Evolutionary conservation across 2,888 invertebrate species (phyloP), one percentile per base, ranked within the genome.

Genomic region (Allacma fusca): DNA sequence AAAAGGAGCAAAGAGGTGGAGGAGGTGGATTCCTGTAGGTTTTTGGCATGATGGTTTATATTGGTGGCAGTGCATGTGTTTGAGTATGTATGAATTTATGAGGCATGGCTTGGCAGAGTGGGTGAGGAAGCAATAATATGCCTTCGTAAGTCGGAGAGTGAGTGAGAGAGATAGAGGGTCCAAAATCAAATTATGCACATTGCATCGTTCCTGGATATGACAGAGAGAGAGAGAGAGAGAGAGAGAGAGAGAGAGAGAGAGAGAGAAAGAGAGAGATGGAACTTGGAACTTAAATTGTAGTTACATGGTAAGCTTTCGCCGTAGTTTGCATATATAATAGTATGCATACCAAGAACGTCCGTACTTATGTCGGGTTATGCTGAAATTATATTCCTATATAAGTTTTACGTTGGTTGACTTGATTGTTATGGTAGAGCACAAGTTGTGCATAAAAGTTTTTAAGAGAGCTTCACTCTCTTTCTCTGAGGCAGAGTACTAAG

Each of bases 101-200:
- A 70, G 70, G 50, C 24, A 50, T 44, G 50, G 21, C 28, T 70
- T 44, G 19, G 24, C 23, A 57, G 73, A 64, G 23, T 62, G 73
- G 24, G 40, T 29, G 68, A 23, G 40, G 65, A 65, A 28, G 65
- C 5, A 44, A 73, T 19, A 50, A 71, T 57, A 71, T 43, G 26
- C n/a, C 29, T 67, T 29, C 65, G 24, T 43, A 69, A 69, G 43
- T 71, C 71, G 71, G 59, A 23, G 62, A 23, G n/a, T 23, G 24
- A 23, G 9, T 9, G 23, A 62, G 62, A 59, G 12, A n/a, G 59
- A 59, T 2, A 74, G 65, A 65, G 74, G 50, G 43, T 62, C 73
- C 34, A 40, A 73, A 73, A 73, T 43, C 73, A 73, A 73, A 73
- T 73, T 73, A 73, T 73, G 73, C 62, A 62, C 73, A 64, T 73